These are phyloP conservation scores for Spilosoma lubricipeda DNA, from an alignment of 2,888 invertebrate species.

Conservation along the genomic window DNA sequence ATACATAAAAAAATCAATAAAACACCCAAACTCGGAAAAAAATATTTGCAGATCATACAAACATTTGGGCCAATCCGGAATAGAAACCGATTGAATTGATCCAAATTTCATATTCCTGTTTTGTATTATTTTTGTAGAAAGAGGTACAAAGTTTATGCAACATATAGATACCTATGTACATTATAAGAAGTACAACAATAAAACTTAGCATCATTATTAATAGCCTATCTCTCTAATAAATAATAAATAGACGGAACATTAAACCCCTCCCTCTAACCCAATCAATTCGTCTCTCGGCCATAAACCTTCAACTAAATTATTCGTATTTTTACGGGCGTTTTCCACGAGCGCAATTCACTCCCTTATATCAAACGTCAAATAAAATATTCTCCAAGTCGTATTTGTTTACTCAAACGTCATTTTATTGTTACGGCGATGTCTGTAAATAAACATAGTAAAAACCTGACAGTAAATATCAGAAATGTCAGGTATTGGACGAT, in stretches of 20 bases:
- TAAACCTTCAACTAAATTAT: slow-evolving; percentile 30
- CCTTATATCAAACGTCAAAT: slow-evolving; percentile 20
- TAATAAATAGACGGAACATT: slow-evolving; percentile 9
- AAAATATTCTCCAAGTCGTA: slow-evolving; percentile 18
- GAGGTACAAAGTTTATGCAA: too few relatives aligned
- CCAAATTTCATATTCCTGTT: too few relatives aligned
- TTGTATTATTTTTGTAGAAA: too few relatives aligned
- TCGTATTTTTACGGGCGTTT: slow-evolving; percentile 29
- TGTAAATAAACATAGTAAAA: slow-evolving; percentile 1
- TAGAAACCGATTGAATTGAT: too few relatives aligned
- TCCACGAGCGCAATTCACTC: slow-evolving; percentile 5
- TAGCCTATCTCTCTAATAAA: background rate
- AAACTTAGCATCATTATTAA: slow-evolving; percentile 19
- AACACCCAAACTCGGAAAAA: too few relatives aligned
- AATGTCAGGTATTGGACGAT: background rate
- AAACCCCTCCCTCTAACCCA: slow-evolving; percentile 17
- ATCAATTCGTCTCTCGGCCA: slow-evolving; percentile 18
- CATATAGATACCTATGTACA: too few relatives aligned
- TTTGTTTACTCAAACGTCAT: slow-evolving; percentile 24
- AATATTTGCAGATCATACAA: too few relatives aligned
- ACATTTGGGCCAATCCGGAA: too few relatives aligned
- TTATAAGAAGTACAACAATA: too few relatives aligned
- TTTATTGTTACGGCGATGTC: slow-evolving; percentile 6
- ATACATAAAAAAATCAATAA: too few relatives aligned
- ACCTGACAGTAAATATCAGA: background rate